Conservation (phyloP, 1,140 invertebrate species). For the Drosophila simulans region DNA sequence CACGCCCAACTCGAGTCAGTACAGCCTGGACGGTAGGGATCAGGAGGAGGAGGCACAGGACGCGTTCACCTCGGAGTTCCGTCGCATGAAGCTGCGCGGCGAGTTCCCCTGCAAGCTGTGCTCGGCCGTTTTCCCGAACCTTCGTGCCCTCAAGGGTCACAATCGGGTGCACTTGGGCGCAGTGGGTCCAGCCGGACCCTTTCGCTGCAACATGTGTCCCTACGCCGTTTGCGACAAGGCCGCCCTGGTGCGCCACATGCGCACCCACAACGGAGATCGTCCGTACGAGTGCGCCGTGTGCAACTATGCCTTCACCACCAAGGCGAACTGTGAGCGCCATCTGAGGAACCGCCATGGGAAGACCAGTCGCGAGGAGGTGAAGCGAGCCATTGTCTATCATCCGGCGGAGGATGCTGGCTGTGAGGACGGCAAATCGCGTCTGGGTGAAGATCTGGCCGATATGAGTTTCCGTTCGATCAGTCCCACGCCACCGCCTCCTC, state of each 20-base stretch:
- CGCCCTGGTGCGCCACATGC: constrained; percentile 94
- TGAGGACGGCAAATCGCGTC: constrained; percentile 80
- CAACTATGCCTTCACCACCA: constrained; percentile 98
- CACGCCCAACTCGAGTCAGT: constrained; percentile 78
- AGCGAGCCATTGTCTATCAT: constrained; percentile 93
- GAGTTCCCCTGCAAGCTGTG: constrained; percentile 96
- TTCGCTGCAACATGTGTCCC: constrained; percentile 96
- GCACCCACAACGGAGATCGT: constrained; percentile 96
- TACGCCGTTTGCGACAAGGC: constrained; percentile 95
- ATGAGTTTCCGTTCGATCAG: constrained; percentile 63
- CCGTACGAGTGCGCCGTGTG: constrained; percentile 97
- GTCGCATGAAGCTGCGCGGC: constrained; percentile 93
- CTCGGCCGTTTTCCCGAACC: constrained; percentile 92
- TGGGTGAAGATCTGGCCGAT: constrained; percentile 62
- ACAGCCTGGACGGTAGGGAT: constrained; percentile 81
- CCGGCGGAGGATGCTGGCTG: constrained; percentile 92
- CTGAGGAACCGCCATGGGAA: constrained; percentile 95
- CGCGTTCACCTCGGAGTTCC: constrained; percentile 91
- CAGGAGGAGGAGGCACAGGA: constrained; percentile 92
- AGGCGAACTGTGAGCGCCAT: constrained; percentile 95
- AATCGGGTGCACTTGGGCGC: constrained; percentile 91
- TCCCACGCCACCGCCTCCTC: constrained; percentile 43
- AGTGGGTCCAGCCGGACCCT: constrained; percentile 89
- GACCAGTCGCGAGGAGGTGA: constrained; percentile 92
- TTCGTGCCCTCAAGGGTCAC: constrained; percentile 95